These are phyloP conservation scores for Ammodytes marinus DNA, from an alignment of 2,113 vertebrate genomes.

Conservation along the genomic window DNA sequence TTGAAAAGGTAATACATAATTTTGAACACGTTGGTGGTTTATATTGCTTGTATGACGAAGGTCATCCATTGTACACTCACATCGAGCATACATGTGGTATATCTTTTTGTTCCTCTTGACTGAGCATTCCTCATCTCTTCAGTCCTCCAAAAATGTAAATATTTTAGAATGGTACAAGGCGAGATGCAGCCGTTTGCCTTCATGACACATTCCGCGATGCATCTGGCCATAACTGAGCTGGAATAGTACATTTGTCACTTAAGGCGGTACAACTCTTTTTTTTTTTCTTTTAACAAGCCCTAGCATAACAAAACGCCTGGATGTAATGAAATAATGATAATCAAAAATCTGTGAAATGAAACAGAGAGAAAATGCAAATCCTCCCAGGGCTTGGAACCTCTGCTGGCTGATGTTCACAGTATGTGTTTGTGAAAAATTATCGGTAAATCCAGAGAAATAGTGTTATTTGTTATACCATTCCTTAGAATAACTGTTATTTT, in stretches of 20 bases:
- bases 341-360: not conserved
- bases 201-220: slow-evolving; percentile 9
- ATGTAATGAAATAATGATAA: slow-evolving; percentile 20
- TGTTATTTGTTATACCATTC: not conserved
- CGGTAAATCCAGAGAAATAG: slow-evolving; percentile 3
- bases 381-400: slow-evolving; percentile 1
- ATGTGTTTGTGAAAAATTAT: slow-evolving; percentile 34
- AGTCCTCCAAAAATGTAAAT: slow-evolving; percentile 9
- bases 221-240: slow-evolving; percentile 15
- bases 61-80: not conserved
- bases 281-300: slow-evolving; percentile 25
- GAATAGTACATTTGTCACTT: slow-evolving; percentile 44
- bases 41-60: slow-evolving; percentile 1
- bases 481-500: not conserved
- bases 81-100: not conserved
- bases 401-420: slow-evolving; percentile 27
- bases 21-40: not conserved
- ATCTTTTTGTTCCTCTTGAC: slow-evolving; percentile 7
- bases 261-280: slow-evolving; percentile 25
- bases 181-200: slow-evolving; percentile 10
- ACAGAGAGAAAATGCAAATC: slow-evolving; percentile 41
- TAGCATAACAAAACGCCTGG: slow-evolving; percentile 11
- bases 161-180: not conserved
- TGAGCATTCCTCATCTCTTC: not conserved
- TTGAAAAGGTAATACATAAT: not conserved